These are phyloP conservation scores for Microcebus griseorufus DNA, from an alignment of 2,113 vertebrate genomes.

Conservation along the genomic window DNA sequence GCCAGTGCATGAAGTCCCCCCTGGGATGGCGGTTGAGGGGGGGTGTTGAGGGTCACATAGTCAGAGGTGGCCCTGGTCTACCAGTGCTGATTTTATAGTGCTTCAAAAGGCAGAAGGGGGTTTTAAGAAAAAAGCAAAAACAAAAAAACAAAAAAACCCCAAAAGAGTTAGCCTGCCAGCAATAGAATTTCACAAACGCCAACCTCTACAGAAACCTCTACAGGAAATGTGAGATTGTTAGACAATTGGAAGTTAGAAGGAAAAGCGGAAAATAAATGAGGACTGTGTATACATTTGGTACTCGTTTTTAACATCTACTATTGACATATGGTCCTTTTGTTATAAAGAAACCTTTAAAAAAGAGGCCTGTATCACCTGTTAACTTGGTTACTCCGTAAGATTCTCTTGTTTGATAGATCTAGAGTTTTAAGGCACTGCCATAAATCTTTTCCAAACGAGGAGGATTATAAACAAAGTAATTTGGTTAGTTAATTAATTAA, in stretches of 20 bases:
- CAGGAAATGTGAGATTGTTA: background rate
- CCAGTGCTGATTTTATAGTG: background rate
- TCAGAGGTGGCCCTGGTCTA: no score
- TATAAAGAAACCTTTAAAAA: background rate
- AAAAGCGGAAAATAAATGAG: background rate
- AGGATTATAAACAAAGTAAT: constrained; percentile 15
- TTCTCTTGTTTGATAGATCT: background rate
- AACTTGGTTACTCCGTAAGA: background rate
- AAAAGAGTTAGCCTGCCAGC: background rate
- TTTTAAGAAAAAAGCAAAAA: background rate
- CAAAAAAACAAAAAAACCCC: no score
- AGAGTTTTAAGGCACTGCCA: background rate
- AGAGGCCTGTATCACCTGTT: background rate
- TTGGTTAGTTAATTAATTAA: background rate
- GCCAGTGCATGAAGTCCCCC: background rate
- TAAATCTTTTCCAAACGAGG: constrained; percentile 45
- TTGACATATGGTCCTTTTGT: background rate
- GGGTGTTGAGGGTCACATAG: rapidly evolving
- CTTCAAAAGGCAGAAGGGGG: background rate
- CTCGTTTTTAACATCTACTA: background rate
- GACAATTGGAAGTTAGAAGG: background rate
- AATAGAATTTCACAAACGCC: background rate
- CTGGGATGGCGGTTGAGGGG: background rate
- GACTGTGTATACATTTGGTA: background rate
- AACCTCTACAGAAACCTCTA: background rate